Base-by-base conservation (phyloP, 2,113 vertebrate species). In the Muntiacus muntjak region DNA sequence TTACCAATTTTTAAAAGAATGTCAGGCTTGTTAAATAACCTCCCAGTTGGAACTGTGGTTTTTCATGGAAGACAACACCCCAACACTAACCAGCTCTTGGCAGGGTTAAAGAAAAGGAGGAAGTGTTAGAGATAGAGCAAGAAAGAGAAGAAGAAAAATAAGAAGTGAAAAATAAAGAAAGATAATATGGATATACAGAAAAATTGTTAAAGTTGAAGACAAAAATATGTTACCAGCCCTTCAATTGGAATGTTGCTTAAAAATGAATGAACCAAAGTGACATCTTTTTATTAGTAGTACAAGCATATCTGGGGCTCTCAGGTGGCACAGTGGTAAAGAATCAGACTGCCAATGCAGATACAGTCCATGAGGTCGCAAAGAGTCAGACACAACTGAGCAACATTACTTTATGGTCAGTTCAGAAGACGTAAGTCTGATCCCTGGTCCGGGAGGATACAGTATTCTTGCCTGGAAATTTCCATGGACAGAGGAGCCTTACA, bases 341-440 rank as follows among this genome's bases (percentile, higher is more conserved):
- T 76, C 36, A 25, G 3, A 12, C 36, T 26, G 36, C 23, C 71
- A 76, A 76, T 43, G 23, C 23, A 26, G 15, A 12, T 76, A 43
- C 7, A 43, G 71, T 14, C 21, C 6, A 43, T 26, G 40, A 23
- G 3, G 23, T 43, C 0, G 0, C 71, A 76, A 71, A 40, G 40
- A 76, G 40, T 76, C 0, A 1, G 21, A 43, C 71, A 74, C 36
- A 43, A 25, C 36, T 74, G 36, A 74, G 71, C 12, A 6, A 74
- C 11, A n/a, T 71, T 36, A 36, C n/a, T 71, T 71, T 71, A 67
- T 36, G 64, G 71, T 36, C 71, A 74, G 25, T 43, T 36, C 36
- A 14, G 11, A 25, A 74, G 40, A 43, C 36, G 14, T 25, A 8
- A 25, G 21, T 74, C 36, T 74, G n/a, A 74, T 25, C 71, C 36